Evolutionary conservation across 2,113 vertebrate species (phyloP), one percentile per base, ranked within the genome.

Genomic region (Monarcha castaneiventris): DNA sequence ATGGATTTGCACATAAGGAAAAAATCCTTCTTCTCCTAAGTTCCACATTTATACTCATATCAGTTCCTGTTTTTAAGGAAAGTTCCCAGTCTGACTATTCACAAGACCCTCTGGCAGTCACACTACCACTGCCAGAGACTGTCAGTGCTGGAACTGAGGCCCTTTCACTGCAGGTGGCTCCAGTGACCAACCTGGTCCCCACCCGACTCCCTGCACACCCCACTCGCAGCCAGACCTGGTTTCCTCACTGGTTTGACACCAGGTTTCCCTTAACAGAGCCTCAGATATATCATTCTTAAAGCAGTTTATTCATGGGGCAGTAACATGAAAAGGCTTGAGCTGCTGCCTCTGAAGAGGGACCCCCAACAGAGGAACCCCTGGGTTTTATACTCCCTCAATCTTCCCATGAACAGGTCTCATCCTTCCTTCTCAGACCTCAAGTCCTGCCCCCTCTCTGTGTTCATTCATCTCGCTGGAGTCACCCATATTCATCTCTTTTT

Each of bases 281-380:
- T 35, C 55, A n/a, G 30, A 9, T 15, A n/a, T 15, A 18, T 51
- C 44, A 30, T 30, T 51, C 15, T 1, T 23, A 35, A n/a, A 43
- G 35, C 44, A 71, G 12, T 29, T 61, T 35, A 51, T 51, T 61
- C 25, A 63, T 9, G 27, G 61, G 39, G 27, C 37, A 58, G n/a
- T 39, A 22, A 58, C 7, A 33, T 1, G 1, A 16, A 66, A 44
- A 66, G 18, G 8, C 10, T 52, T 1, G 0, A 83, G 37, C 10
- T 83, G 39, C 10, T 37, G 56, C 48, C 37, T 44, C 56, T 3
- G 6, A 62, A 62, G 33, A 37, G 25, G 39, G 7, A 17, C 2
- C 2, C 3, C 13, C 26, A 72, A 13, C 6, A 43, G 16, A 62
- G 13, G 16, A 26, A 2, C 3, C 9, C 27, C 16, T 5, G 8